A percentile compares a stretch with the other conserved stretches of the same genome.
Conservation (phyloP, 2,888 invertebrate species). For the Caenorhabditis sp. region DNA sequence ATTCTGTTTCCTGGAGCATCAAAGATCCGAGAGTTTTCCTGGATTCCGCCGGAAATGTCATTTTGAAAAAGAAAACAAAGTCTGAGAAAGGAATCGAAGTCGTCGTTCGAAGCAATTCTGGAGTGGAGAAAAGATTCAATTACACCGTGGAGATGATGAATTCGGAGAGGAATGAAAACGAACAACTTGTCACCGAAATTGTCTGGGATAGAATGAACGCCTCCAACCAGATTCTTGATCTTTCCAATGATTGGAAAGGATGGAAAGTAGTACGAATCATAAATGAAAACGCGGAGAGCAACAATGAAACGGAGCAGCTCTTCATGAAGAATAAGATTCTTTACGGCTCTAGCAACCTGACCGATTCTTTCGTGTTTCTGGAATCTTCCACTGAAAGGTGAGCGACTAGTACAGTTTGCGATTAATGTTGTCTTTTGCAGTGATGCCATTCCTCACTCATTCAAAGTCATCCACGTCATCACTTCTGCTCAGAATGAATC, state of each 20-base stretch:
- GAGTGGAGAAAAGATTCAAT: background rate
- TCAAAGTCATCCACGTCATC: slow-evolving; percentile 16
- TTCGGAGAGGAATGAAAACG: slow-evolving; percentile 21
- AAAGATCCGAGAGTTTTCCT: slow-evolving; percentile 28
- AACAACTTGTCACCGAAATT: slow-evolving; percentile 3
- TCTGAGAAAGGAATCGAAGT: background rate
- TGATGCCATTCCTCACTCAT: background rate
- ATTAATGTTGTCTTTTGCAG: too few species aligned
- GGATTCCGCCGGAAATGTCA: slow-evolving; percentile 19
- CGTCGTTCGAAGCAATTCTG: slow-evolving; percentile 6
- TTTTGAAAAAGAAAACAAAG: background rate
- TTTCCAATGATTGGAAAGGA: slow-evolving; percentile 1
- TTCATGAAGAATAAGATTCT: background rate
- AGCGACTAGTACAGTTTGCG: too few species aligned
- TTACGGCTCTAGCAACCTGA: background rate
- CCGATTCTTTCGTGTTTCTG: background rate
- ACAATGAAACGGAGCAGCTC: background rate
- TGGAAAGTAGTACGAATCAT: slow-evolving; percentile 11
- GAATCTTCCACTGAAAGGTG: background rate
- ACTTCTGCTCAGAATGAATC: background rate
- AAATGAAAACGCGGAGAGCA: background rate
- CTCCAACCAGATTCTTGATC: background rate
- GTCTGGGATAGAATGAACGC: background rate
- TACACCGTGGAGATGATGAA: slow-evolving; percentile 7
- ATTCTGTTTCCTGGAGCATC: slow-evolving; percentile 16